phyloP scores from a whole-genome alignment of 2,113 vertebrate genomes.

The Verasper variegatus region DNA sequence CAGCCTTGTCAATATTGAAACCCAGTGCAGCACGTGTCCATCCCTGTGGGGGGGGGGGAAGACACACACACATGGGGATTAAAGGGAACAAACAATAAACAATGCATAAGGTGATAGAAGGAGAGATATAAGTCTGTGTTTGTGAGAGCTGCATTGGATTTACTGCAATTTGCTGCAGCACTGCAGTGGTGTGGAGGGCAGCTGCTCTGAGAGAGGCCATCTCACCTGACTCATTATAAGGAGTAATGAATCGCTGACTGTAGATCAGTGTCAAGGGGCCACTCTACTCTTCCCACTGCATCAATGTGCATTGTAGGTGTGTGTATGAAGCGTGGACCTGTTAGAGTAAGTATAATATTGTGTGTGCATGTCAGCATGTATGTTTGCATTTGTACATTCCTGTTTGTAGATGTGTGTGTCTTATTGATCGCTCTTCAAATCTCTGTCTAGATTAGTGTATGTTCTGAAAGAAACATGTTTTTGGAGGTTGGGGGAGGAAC shows the following conservation, averaged over 20 bases:
- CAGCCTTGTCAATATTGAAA: slow-evolving; percentile 52
- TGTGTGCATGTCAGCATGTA: neutral
- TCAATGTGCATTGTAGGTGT: slow-evolving; percentile 20
- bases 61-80: neutral
- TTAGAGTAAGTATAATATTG: neutral
- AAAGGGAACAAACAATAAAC: neutral
- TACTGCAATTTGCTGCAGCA: slow-evolving; percentile 60
- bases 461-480: neutral
- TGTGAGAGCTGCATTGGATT: slow-evolving; percentile 26
- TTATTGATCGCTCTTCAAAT: neutral
- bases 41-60: neutral
- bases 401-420: neutral
- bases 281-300: slow-evolving; percentile 50
- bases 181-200: slow-evolving; percentile 43
- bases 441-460: neutral
- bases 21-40: neutral
- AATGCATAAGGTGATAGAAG: slow-evolving; percentile 3
- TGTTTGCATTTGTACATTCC: neutral
- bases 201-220: slow-evolving; percentile 51
- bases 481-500: too few relatives aligned
- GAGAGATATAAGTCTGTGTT: slow-evolving; percentile 10
- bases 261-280: slow-evolving; percentile 70
- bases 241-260: slow-evolving; percentile 72
- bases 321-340: neutral
- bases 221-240: slow-evolving; percentile 70